Evolutionary conservation across 2,888 invertebrate genomes (phyloP), one percentile per base, ranked within the genome.

Genomic region (Julus scandinavius): DNA sequence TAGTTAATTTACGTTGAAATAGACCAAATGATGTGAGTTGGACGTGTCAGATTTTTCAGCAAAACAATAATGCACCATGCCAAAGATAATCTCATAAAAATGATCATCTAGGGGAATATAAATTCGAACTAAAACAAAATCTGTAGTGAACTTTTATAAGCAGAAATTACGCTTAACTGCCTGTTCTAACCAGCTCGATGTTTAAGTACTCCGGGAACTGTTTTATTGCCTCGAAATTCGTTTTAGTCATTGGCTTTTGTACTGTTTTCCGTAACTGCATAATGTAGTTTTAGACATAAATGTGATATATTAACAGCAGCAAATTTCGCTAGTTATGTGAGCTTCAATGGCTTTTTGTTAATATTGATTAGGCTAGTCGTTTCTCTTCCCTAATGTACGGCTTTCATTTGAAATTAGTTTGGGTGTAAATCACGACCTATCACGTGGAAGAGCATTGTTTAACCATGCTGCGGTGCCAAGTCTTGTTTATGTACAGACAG

Each of bases 331-430:
- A 72, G 72, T 72, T 72, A 72, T 72, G 29, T 72, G 29, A 72
- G 72, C 63, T 63, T 63, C n/a, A 63, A 63, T 63, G 63, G 63
- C 63, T 63, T 63, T 72, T 72, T 72, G 72, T 72, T 72, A 29
- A 72, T 72, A 72, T 72, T n/a, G 72, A 72, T 72, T 72, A 72
- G 72, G 20, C 7, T 9, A 20, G 72, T 20, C 6, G 72, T 72
- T 72, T 29, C 72, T 72, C 72, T 72, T 72, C 63, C 72, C 72
- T 72, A 72, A 72, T 72, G 20, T 72, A 72, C 29, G 72, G 72
- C 20, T 72, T 72, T 72, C 72, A 9, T n/a, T 72, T 29, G 72
- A 72, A 72, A 72, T 72, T 72, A 72, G 72, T 29, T 29, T 6
- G 72, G 72, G 72, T 29, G 72, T 72, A 72, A 72, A 72, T 72